phyloP scores from a whole-genome alignment of 1,140 invertebrate genomes.

The Dufourea novaeangliae region DNA sequence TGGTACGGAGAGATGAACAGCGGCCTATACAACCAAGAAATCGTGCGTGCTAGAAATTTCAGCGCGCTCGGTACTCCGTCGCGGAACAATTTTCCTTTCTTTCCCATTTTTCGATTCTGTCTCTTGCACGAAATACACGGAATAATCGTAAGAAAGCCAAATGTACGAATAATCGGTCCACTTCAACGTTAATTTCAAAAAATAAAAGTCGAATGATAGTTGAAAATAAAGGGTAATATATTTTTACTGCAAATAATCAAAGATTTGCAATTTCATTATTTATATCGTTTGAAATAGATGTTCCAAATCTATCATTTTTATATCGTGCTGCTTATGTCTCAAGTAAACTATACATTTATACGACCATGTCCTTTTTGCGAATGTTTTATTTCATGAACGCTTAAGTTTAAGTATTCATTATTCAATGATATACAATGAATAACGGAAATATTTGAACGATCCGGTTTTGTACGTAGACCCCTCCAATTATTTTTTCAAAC shows the following conservation, averaged over 20 bases:
- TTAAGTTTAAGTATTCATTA: too few relatives aligned
- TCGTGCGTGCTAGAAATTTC: slow-evolving; percentile 43
- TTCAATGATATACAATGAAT: too few relatives aligned
- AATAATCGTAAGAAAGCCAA: not conserved
- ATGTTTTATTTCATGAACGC: not conserved
- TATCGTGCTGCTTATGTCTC: not conserved
- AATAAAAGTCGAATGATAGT: not conserved
- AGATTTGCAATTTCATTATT: not conserved
- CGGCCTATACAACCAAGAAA: slow-evolving; percentile 37
- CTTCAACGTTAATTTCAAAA: not conserved
- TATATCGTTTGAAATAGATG: not conserved
- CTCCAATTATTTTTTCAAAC: too few relatives aligned
- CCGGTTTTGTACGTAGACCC: too few relatives aligned
- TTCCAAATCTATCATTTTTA: not conserved
- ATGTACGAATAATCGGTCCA: not conserved
- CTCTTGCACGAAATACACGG: not conserved
- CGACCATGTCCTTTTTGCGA: not conserved
- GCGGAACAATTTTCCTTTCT: not conserved
- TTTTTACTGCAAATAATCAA: not conserved
- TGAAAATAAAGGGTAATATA: not conserved
- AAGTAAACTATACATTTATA: not conserved
- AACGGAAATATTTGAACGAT: too few relatives aligned
- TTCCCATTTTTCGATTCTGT: not conserved
- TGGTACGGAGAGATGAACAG: slow-evolving; percentile 39
- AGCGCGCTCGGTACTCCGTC: slow-evolving; percentile 1